Percentiles rank a stretch among this genome's conserved stretches.
Conservation (phyloP, 1,140 invertebrate species). For the Tribolium castaneum region DNA sequence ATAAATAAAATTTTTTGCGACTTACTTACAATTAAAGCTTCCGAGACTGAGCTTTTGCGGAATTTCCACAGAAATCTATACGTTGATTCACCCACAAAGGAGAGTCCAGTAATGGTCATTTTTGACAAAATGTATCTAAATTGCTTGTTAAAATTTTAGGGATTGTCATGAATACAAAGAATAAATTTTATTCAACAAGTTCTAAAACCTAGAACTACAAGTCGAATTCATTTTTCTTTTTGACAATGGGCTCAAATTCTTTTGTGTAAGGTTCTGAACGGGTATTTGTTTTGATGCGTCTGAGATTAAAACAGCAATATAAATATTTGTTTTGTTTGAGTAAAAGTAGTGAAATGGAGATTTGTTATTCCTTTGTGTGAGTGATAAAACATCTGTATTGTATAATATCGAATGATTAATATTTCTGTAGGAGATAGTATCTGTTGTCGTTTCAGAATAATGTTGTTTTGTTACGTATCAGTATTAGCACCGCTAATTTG, state of each 20-base stretch:
- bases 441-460: constrained; percentile 4
- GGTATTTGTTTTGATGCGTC: background rate
- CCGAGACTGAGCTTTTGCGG: background rate
- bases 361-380: background rate
- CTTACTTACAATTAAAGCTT: background rate
- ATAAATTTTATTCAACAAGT: background rate
- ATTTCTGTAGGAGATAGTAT: constrained; percentile 15
- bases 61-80: background rate
- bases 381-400: constrained; percentile 17
- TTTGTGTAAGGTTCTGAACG: background rate
- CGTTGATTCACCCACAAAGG: background rate
- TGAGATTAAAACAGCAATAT: background rate
- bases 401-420: constrained; percentile 24
- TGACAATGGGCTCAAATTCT: background rate
- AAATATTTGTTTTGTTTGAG: background rate
- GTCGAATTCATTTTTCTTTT: background rate
- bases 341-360: background rate
- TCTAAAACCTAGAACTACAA: too few species aligned
- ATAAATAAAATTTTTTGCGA: background rate
- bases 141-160: background rate
- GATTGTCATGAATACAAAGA: background rate
- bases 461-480: constrained; percentile 23
- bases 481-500: constrained; percentile 32
- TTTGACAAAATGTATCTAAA: background rate
- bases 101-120: background rate